Base-by-base conservation (phyloP, 2,797 vertebrate genomes). In the Gambusia yucatana region DNA sequence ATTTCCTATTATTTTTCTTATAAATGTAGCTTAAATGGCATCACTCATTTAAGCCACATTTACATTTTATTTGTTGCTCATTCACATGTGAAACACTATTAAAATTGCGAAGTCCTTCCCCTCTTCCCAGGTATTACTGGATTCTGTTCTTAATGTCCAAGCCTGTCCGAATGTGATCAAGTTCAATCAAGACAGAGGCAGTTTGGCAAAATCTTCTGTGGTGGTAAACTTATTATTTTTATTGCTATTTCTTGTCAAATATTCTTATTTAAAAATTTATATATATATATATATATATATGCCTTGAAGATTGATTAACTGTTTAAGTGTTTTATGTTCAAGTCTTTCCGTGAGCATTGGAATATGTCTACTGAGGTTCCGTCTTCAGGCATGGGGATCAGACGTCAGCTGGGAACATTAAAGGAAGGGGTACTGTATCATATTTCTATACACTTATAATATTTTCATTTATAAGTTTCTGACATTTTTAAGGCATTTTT, bases 241-340 rank as follows among this genome's bases (percentile, higher is more conserved):
- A 57, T 39, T 72, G 16, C 44, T 22, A 52, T 69, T 20, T 67
- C 9, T 73, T 73, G 7, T 63, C 28, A 59, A 14, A 72, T 16
- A 33, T 39, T 33, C 11, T 41, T 63, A 22, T 61, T n/a, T 73
- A 16, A 48, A 46, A 14, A 28, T 28, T 28, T 39, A 17, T 78
- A 16, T 48, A 16, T 47, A 47, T 47, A 22, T 22, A 2, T 22
- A 22, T 39, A 17, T 78, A 16, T 50, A 52, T 59, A 16, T 6
- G 3, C 30, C 41, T 50, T 17, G 46, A 50, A 65, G 20, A 22
- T 73, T n/a, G 9, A 22, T 79, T 67, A 74, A 74, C 28, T 44
- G 43, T 46, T 59, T 69, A 69, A 75, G 57, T 70, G 14, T 17
- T 79, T 25, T 33, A 46, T 79, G 25, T 11, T 30, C 25, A 59